These are phyloP conservation scores for Dendroctonus ponderosae DNA, from an alignment of 1,140 invertebrate species.

Conservation along the genomic window DNA sequence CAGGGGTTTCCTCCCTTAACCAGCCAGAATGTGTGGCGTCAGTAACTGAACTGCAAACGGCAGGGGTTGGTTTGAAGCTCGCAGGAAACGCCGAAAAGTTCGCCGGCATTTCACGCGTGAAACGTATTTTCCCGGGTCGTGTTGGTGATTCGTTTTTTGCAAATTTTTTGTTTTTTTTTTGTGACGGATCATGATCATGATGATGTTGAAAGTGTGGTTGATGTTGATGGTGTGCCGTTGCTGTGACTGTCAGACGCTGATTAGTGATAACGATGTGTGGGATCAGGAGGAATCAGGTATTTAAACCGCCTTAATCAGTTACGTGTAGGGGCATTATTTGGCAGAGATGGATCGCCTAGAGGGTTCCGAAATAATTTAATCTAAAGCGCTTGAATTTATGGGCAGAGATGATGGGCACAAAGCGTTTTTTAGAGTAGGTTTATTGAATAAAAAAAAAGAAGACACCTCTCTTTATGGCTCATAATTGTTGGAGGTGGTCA, in stretches of 20 bases:
- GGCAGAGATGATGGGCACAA: too few species aligned
- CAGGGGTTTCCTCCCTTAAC: slow-evolving; percentile 35
- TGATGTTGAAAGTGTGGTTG: slow-evolving; percentile 13
- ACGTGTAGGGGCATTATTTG: too few species aligned
- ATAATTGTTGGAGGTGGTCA: too few species aligned
- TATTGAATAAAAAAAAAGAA: too few species aligned
- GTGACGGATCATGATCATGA: neutral
- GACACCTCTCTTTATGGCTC: too few species aligned
- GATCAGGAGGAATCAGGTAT: slow-evolving; percentile 28
- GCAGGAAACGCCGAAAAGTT: neutral
- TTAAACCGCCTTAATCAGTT: neutral
- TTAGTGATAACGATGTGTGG: slow-evolving; percentile 8
- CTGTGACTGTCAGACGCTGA: slow-evolving; percentile 21
- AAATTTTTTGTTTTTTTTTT: slow-evolving; percentile 8
- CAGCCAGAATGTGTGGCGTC: slow-evolving; percentile 34
- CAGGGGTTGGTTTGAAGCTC: slow-evolving; percentile 20
- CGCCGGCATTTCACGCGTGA: neutral
- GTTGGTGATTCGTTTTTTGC: neutral
- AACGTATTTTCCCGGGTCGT: neutral
- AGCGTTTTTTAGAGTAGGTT: too few species aligned
- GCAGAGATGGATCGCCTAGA: too few species aligned
- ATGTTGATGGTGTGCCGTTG: neutral
- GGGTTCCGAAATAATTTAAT: too few species aligned
- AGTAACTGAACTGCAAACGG: slow-evolving; percentile 20
- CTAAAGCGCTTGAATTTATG: too few species aligned